Percentiles rank a stretch among this genome's conserved stretches.
These are phyloP conservation scores for Orthosia cruda DNA, from an alignment of 2,888 invertebrate species.

Conservation along the genomic window DNA sequence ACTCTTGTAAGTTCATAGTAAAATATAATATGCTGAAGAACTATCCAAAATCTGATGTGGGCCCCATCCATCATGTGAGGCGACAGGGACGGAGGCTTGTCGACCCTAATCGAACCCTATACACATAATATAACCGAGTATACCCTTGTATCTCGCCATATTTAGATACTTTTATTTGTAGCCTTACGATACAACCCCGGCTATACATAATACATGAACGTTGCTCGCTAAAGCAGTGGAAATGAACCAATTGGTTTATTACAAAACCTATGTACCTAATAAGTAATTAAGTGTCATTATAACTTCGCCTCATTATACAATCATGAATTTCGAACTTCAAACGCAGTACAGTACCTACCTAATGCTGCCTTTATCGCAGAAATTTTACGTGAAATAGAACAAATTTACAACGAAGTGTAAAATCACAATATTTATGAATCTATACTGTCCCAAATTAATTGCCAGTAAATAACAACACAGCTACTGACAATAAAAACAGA, in stretches of 20 bases:
- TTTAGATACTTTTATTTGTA: constrained; percentile 71
- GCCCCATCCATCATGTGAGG: constrained; percentile 87
- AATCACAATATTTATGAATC: constrained; percentile 39
- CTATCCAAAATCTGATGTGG: constrained; percentile 88
- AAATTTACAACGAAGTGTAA: not conserved
- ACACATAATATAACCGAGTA: constrained; percentile 76
- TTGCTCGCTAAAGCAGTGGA: constrained; percentile 14
- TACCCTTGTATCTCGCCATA: constrained; percentile 66
- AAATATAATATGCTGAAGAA: constrained; percentile 84
- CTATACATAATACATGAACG: constrained; percentile 61
- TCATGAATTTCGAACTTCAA: constrained; percentile 5
- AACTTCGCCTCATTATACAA: constrained; percentile 17
- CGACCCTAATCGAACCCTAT: constrained; percentile 90
- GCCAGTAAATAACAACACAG: constrained; percentile 42
- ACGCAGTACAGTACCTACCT: not conserved
- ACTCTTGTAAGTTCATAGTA: constrained; percentile 70
- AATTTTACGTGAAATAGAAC: not conserved
- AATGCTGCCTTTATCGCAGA: not conserved
- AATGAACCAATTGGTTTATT: constrained; percentile 34
- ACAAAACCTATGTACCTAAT: constrained; percentile 17
- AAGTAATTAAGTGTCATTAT: constrained; percentile 35
- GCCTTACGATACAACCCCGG: constrained; percentile 39
- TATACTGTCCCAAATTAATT: constrained; percentile 34
- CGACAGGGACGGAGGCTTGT: constrained; percentile 88
- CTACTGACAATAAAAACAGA: constrained; percentile 56